phyloP scores from a whole-genome alignment of 2,888 invertebrate species.

The Dicranocentrus wangi region DNA sequence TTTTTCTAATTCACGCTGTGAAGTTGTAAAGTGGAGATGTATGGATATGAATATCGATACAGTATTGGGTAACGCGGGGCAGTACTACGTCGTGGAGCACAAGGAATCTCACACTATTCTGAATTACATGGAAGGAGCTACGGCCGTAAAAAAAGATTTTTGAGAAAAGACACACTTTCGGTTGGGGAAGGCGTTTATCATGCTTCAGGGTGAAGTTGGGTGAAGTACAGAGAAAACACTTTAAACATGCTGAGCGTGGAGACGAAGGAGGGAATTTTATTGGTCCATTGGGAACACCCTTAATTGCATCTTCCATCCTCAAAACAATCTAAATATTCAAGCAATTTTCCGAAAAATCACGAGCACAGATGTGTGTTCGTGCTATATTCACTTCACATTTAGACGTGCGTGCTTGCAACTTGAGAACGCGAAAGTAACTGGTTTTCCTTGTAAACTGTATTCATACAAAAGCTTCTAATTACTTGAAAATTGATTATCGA shows the following conservation, averaged over 20 bases:
- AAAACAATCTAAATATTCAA: slow-evolving; percentile 62
- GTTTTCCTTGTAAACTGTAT: too few relatives aligned
- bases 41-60: slow-evolving; percentile 6
- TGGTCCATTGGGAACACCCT: slow-evolving; percentile 69
- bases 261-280: slow-evolving; percentile 68
- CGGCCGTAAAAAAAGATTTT: neutral
- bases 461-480: too few relatives aligned
- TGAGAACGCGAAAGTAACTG: too few relatives aligned
- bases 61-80: neutral
- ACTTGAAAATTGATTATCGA: too few relatives aligned
- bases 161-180: slow-evolving; percentile 20
- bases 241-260: slow-evolving; percentile 22
- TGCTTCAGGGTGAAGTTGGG: slow-evolving; percentile 45
- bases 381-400: too few relatives aligned
- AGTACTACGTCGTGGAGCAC: too few relatives aligned
- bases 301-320: slow-evolving; percentile 69
- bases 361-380: slow-evolving; percentile 63
- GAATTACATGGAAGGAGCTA: too few relatives aligned
- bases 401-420: too few relatives aligned
- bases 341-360: slow-evolving; percentile 65
- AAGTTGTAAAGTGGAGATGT: neutral
- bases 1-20: neutral
- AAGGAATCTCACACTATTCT: too few relatives aligned
- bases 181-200: slow-evolving; percentile 57
- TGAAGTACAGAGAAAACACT: slow-evolving; percentile 37